Evolutionary conservation across 1,140 invertebrate species (phyloP).

Genomic region (Apis dorsata): DNA sequence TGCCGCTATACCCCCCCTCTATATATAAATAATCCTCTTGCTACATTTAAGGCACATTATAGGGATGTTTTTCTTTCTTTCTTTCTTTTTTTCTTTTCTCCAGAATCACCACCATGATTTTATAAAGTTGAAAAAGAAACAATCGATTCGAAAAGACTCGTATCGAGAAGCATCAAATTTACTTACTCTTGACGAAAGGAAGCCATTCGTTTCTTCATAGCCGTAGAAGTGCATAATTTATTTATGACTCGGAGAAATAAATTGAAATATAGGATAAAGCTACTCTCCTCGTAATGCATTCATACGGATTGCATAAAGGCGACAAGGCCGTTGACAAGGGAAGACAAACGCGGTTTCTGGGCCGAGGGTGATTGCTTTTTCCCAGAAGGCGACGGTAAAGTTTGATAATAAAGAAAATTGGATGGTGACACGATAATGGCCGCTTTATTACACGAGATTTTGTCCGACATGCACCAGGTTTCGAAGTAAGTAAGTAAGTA

Average conservation of each 20-base stretch:
- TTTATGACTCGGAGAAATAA: conserved; percentile 36
- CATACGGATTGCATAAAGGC: conserved; percentile 37
- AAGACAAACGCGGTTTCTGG: conserved; percentile 33
- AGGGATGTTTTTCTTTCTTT: not conserved
- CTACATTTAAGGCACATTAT: not conserved
- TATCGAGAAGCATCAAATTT: no score
- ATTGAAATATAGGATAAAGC: conserved; percentile 26
- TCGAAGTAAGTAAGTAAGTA: not conserved
- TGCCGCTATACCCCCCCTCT: no score
- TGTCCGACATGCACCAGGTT: not conserved
- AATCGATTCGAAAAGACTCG: not conserved
- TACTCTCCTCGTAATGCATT: conserved; percentile 35
- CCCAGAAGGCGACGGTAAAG: not conserved
- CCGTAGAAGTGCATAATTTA: conserved; percentile 49
- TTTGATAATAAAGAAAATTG: conserved; percentile 27
- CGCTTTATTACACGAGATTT: conserved; percentile 29
- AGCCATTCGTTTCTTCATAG: conserved; percentile 8
- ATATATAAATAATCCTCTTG: not conserved
- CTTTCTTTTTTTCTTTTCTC: not conserved
- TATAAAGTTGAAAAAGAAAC: no score
- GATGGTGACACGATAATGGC: conserved; percentile 32
- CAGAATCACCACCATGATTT: not conserved
- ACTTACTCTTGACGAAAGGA: not conserved
- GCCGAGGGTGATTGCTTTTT: conserved; percentile 17
- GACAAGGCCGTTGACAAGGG: not conserved